Evolutionary conservation across 2,797 vertebrate genomes (phyloP).

Genomic region (Capromys pilorides): DNA sequence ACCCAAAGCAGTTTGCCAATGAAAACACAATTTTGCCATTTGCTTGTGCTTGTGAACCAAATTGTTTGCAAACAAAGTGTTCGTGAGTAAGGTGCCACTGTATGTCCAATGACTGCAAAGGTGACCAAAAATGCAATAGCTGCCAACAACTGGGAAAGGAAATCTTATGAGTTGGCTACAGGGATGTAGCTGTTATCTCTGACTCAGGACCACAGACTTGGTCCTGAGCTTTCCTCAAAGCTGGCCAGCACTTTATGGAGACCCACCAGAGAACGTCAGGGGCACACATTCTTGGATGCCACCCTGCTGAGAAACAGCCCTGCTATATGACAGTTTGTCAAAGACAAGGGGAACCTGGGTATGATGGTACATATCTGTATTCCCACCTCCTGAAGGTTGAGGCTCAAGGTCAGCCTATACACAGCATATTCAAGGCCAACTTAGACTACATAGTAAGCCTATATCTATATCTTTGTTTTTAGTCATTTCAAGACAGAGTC

Average conservation of each 20-base stretch:
- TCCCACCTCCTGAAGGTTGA: background rate
- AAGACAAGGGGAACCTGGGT: background rate
- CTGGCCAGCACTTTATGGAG: background rate
- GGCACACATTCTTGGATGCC: background rate
- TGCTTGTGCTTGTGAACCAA: background rate
- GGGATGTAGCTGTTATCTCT: background rate
- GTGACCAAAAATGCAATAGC: background rate
- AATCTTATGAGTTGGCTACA: background rate
- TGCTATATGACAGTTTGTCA: background rate
- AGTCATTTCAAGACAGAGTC: too few relatives aligned
- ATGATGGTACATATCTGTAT: background rate
- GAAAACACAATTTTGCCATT: background rate
- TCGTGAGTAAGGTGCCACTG: background rate
- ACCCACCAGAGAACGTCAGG: background rate
- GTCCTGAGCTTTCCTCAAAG: background rate
- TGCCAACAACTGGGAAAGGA: background rate
- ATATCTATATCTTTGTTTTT: background rate
- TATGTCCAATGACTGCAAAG: background rate
- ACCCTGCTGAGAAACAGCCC: background rate
- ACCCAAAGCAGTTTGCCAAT: background rate
- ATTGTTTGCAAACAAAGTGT: background rate
- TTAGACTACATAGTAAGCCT: background rate
- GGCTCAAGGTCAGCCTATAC: background rate
- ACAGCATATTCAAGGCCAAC: background rate
- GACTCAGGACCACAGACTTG: background rate